Base-by-base conservation (phyloP, 1,140 invertebrate species). In the Prorops nasuta region DNA sequence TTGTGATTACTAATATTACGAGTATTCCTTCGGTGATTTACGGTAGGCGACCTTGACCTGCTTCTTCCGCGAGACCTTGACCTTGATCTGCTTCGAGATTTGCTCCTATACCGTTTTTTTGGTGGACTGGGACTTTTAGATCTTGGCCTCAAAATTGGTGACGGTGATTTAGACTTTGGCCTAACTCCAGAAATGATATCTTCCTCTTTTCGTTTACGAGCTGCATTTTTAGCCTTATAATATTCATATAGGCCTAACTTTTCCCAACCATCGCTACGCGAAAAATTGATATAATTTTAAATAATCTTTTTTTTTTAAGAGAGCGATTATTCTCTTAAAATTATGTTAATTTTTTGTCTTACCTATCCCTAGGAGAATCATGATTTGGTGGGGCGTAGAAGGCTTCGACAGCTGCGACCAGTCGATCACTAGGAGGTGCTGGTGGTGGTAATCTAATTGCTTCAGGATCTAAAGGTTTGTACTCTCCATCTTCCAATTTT, bases 231-330 rank as follows among this genome's bases (percentile, higher is more conserved):
- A 0, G 94, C 91, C 79, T 94, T 94, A 75, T 94, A 98, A 77
- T 96, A 98, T 79, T 98, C 96, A 75, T 97, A 98, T 16, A 98
- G 79, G 49, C 93, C 94, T 63, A 98, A 79, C 75, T 96, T 95
- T 71, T 98, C 96, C 96, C 96, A 98, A 32, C 96, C 96, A 71
- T 98, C 95, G 78, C 92, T 95, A 66, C n/a, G n/a, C n/a, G n/a
- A n/a, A n/a, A 50, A 80, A 81, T n/a, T n/a, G n/a, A n/a, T n/a
- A n/a, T n/a, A n/a, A n/a, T n/a, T n/a, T n/a, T n/a, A n/a, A n/a
- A n/a, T n/a, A n/a, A n/a, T n/a, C n/a, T n/a, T n/a, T n/a, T n/a
- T n/a, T n/a, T n/a, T n/a, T n/a, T n/a, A n/a, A n/a, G n/a, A n/a
- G n/a, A n/a, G n/a, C n/a, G n/a, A n/a, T n/a, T n/a, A n/a, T n/a